Conservation (phyloP, 2,797 vertebrate species). For the Eospalax fontanierii region DNA sequence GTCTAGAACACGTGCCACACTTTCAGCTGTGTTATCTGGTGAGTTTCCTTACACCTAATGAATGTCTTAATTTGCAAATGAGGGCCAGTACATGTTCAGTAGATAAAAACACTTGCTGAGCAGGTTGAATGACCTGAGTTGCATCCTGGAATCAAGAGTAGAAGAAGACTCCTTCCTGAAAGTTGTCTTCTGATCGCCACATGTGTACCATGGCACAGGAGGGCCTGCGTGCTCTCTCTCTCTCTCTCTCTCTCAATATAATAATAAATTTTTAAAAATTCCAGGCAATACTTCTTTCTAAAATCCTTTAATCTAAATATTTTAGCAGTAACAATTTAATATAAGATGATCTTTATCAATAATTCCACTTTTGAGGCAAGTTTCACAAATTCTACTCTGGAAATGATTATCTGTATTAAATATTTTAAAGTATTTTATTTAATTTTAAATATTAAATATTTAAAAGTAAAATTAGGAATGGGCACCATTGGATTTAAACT, state of each 20-base stretch:
- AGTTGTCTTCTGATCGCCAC: not conserved
- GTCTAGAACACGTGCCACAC: not conserved
- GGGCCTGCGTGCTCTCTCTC: not conserved
- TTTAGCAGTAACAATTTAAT: constrained; percentile 32
- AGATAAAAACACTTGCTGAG: not conserved
- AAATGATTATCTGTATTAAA: constrained; percentile 28
- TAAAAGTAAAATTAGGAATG: too few species aligned
- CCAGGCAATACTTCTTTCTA: not conserved
- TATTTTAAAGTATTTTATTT: not conserved
- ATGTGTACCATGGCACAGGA: not conserved
- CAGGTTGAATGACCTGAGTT: not conserved
- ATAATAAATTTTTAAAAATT: not conserved
- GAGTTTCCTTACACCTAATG: not conserved
- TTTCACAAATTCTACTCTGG: constrained; percentile 21
- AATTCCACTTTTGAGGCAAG: not conserved
- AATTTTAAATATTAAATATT: too few species aligned
- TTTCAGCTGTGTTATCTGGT: not conserved
- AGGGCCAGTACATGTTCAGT: not conserved
- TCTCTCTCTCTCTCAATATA: not conserved
- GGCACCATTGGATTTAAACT: too few species aligned
- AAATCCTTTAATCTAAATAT: not conserved
- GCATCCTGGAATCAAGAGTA: not conserved
- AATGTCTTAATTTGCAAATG: not conserved
- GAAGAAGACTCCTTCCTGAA: not conserved
- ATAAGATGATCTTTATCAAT: constrained; percentile 2